Conservation (phyloP, 2,888 invertebrate genomes). For the Xylota segnis region DNA sequence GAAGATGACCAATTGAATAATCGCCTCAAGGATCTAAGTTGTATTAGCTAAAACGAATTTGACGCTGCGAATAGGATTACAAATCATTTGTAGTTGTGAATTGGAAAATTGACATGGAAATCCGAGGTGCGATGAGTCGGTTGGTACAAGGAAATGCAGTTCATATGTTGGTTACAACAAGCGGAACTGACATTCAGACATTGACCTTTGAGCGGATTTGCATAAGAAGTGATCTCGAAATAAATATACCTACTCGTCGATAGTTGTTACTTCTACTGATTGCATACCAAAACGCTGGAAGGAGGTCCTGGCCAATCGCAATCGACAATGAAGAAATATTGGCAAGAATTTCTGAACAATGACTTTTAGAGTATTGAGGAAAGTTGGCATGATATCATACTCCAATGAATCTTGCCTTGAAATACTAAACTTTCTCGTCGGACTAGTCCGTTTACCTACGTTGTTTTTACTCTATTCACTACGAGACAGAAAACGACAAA, state of each 20-base stretch:
- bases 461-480: no score
- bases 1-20: conserved; percentile 77
- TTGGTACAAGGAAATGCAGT: conserved; percentile 35
- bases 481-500: no score
- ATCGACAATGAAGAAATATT: not conserved
- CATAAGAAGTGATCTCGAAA: conserved; percentile 33
- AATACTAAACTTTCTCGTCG: no score
- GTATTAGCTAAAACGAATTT: conserved; percentile 74
- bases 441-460: no score
- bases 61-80: conserved; percentile 73
- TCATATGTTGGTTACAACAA: conserved; percentile 43
- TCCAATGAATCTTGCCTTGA: no score
- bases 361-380: no score
- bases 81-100: conserved; percentile 69
- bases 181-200: conserved; percentile 23
- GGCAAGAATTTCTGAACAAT: not conserved
- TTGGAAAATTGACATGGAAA: conserved; percentile 61
- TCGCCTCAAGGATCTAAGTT: conserved; percentile 72
- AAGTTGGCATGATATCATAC: no score
- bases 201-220: conserved; percentile 26
- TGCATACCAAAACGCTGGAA: not conserved
- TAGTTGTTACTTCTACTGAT: not conserved
- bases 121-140: conserved; percentile 17
- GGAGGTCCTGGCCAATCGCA: not conserved
- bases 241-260: not conserved